phyloP scores from a whole-genome alignment of 2,888 invertebrate genomes.

The Seira musarum region DNA sequence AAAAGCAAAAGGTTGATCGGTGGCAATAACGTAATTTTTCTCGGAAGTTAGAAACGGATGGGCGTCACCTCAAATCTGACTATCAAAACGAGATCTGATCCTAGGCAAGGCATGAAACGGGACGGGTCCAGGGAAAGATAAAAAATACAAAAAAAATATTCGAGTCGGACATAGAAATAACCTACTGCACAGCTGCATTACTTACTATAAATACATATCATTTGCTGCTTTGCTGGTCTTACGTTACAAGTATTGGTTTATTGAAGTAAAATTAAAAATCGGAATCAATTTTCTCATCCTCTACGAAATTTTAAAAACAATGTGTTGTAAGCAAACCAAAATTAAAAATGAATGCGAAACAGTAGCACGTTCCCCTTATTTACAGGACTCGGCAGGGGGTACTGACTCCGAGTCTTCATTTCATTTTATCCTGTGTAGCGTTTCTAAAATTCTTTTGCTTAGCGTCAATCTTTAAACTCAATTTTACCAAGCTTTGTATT shows the following conservation, averaged over 20 bases:
- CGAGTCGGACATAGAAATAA: background rate
- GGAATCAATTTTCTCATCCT: background rate
- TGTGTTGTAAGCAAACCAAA: no score
- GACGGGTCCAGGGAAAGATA: background rate
- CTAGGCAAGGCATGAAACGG: background rate
- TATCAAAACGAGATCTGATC: slow-evolving; percentile 51
- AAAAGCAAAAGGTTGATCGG: background rate
- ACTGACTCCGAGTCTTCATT: background rate
- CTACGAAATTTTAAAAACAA: background rate
- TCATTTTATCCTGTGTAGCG: background rate
- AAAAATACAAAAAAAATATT: background rate
- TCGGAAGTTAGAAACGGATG: slow-evolving; percentile 69
- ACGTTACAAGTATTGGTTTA: background rate
- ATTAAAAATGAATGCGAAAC: background rate
- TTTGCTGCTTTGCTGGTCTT: no score
- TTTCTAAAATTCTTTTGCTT: background rate
- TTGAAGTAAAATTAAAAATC: background rate
- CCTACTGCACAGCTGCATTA: background rate
- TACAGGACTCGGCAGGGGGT: background rate
- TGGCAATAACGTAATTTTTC: background rate
- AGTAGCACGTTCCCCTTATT: slow-evolving; percentile 8
- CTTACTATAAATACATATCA: no score
- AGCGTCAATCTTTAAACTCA: slow-evolving; percentile 8
- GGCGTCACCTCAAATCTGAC: slow-evolving; percentile 67
- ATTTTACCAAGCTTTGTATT: background rate